phyloP scores from a whole-genome alignment of 2,797 vertebrate species.

The Dendrocincla fuliginosa region DNA sequence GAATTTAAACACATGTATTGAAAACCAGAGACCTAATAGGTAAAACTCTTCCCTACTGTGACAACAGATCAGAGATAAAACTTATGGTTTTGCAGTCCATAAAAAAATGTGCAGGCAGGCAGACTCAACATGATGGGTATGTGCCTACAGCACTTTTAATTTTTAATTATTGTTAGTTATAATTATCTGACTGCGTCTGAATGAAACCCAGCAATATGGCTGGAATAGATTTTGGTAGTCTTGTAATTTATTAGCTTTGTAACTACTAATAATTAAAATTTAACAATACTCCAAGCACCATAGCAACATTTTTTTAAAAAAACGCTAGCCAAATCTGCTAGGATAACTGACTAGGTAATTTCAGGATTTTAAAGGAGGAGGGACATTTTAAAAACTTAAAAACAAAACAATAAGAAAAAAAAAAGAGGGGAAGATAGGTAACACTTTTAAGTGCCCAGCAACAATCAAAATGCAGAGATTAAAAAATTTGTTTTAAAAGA shows the following conservation, averaged over 20 bases:
- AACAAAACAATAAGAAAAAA: background rate
- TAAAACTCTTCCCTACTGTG: background rate
- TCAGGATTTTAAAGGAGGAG: background rate
- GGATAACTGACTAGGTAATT: background rate
- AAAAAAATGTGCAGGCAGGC: conserved; percentile 56
- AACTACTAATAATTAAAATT: conserved; percentile 73
- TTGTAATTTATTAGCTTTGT: conserved; percentile 72
- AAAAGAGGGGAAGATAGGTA: background rate
- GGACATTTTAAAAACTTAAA: background rate
- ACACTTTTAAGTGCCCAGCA: background rate
- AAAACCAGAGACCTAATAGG: background rate
- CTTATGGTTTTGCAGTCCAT: conserved; percentile 43
- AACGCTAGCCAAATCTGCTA: conserved; percentile 23
- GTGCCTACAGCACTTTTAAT: conserved; percentile 79
- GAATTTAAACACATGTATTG: background rate
- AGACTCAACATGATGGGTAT: conserved; percentile 73
- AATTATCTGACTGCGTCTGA: conserved; percentile 78
- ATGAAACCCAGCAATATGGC: conserved; percentile 64
- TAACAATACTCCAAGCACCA: conserved; percentile 72
- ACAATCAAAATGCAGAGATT: background rate
- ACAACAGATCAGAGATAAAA: conserved; percentile 5
- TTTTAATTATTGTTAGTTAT: conserved; percentile 83
- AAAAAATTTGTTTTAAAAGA: background rate
- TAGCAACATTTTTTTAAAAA: conserved; percentile 28
- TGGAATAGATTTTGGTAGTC: conserved; percentile 64